Base-by-base conservation (phyloP, 2,113 vertebrate genomes). In the Elephantulus edwardii region DNA sequence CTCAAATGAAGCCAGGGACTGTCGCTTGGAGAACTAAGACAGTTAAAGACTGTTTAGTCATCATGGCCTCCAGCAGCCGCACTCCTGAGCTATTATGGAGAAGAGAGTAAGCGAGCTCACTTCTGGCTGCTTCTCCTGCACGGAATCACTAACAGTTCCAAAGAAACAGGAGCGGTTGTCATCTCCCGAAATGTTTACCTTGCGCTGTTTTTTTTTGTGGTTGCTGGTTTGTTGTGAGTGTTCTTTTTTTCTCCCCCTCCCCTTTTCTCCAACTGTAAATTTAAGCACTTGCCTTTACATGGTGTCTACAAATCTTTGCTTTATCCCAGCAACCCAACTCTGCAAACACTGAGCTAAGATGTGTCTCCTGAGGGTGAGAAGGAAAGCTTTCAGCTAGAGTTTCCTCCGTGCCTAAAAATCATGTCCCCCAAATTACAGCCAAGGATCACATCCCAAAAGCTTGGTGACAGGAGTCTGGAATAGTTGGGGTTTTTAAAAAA, bases 381-480 rank as follows among this genome's bases (percentile, higher is more conserved):
- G 2, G 19, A 30, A 14, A 30, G 19, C 48, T 16, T 11, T 56
- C 26, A 30, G 33, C 54, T 3, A 14, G 40, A 70, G 38, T 62
- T 58, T 56, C 46, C 46, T 7, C 26, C 16, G 4, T 12, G 44
- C 26, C 35, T 33, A 40, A 52, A 28, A 35, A 17, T 44, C 56
- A 26, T 0, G 1, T 30, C 66, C 44, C 78, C 28, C 28, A 9
- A 20, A 24, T 24, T 11, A 64, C 1, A 11, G 48, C 75, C 50
- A 35, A 46, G 50, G 40, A 8, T 35, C 17, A 22, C 1, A 22
- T 9, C 10, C 1, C 12, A n/a, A 35, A 60, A 50, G 50, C 33
- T 6, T 2, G 56, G 38, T 16, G 33, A 1, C 0, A 12, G 3
- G 56, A n/a, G 26, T 86, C 35, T 58, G 8, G 0, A 11, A 44